Base-by-base conservation (phyloP, 1,140 invertebrate genomes). In the Formica exsecta region DNA sequence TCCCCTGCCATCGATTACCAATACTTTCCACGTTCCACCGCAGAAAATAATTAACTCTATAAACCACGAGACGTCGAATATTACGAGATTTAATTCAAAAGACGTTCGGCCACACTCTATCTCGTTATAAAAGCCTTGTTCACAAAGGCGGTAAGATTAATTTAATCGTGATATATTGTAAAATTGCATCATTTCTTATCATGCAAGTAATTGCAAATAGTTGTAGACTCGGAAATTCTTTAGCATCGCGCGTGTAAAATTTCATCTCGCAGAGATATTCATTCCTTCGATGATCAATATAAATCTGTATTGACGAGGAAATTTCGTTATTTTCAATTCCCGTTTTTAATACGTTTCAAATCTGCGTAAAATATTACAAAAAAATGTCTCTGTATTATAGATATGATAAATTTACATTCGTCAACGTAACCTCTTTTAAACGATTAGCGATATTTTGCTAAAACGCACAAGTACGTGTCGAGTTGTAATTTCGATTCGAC, bases 31-130 rank as follows among this genome's bases (percentile, higher is more conserved):
- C 79, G 51, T 83, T 74, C 54, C 57, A 19, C 0, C 54, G 19
- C 61, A 48, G 79, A 73, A 83, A 83, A 83, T 83, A 73, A 83
- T 83, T 83, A 83, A 62, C 54, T 61, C 25, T 62, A 74, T 74
- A 83, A 83, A 83, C 79, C 79, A 44, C 79, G 38, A 38, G 77
- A 57, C 19, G 54, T 73, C 79, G 54, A 73, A 81, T 73, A 81
- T 61, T 44, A 48, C 57, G 29, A n/a, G 68, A 62, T 74, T 83
- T 44, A 61, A 61, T 25, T 83, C 54, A 48, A 41, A 57, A 57
- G 29, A 61, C 25, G 54, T 44, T 74, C n/a, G 68, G 38, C 25
- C 61, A 44, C 19, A n/a, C 7, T 81, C 11, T 81, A 61, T 16
- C 79, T 41, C 13, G 25, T 73, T 51, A 62, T 65, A 25, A 68